Evolutionary conservation across 2,888 invertebrate genomes (phyloP).

Genomic region (Drosophila sordidula): DNA sequence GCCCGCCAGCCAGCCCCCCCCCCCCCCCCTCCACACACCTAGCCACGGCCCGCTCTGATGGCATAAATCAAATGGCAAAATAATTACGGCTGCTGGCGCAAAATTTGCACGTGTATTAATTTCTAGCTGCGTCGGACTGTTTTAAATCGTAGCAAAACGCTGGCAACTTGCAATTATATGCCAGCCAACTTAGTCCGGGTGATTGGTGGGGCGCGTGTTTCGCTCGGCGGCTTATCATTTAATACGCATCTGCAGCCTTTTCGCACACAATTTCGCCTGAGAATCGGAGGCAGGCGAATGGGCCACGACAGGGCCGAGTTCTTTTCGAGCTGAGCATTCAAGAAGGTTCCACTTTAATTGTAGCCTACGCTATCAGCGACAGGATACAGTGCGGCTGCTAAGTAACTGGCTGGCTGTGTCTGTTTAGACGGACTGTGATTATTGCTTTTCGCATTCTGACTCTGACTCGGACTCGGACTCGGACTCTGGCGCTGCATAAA

Average conservation of each 20-base stretch:
- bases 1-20: too few species aligned
- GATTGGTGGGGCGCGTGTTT: constrained; percentile 58
- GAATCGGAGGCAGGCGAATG: background rate
- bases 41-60: constrained; percentile 52
- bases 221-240: constrained; percentile 65
- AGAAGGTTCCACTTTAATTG: constrained; percentile 64
- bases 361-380: constrained; percentile 59
- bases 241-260: constrained; percentile 71
- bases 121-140: constrained; percentile 38
- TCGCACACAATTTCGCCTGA: constrained; percentile 63
- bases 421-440: constrained; percentile 64
- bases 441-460: constrained; percentile 48
- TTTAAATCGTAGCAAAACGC: constrained; percentile 73
- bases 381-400: constrained; percentile 52
- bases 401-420: constrained; percentile 32
- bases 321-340: constrained; percentile 13
- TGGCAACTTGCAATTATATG: constrained; percentile 69
- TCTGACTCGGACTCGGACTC: constrained; percentile 15
- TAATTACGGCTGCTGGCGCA: constrained; percentile 78
- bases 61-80: constrained; percentile 82
- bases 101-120: constrained; percentile 80
- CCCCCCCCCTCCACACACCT: background rate
- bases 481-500: constrained; percentile 45
- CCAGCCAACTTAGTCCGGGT: constrained; percentile 46
- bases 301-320: constrained; percentile 13